phyloP scores from a whole-genome alignment of 1,140 invertebrate species.

The Rhopalosiphum padi region DNA sequence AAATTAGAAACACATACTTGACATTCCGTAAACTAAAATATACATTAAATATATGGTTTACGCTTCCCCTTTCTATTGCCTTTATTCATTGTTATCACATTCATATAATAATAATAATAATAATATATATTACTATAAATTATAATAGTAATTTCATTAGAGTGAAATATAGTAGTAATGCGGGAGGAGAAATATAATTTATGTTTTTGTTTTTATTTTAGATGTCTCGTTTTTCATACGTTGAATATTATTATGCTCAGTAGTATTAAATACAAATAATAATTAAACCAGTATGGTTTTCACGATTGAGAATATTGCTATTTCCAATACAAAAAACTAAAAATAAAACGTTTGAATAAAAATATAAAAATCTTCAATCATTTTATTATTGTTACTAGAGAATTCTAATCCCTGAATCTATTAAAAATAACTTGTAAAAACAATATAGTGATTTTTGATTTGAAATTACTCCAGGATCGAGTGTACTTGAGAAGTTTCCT shows the following conservation, averaged over 20 bases:
- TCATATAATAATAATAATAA: background rate
- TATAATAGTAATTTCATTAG: constrained; percentile 21
- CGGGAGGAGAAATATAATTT: constrained; percentile 16
- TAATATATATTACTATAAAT: constrained; percentile 9
- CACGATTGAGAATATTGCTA: background rate
- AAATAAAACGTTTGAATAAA: background rate
- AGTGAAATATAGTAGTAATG: constrained; percentile 30
- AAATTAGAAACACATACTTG: constrained; percentile 47
- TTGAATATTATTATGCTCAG: background rate
- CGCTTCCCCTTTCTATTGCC: background rate
- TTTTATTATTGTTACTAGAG: background rate
- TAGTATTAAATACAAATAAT: background rate
- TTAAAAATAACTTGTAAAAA: background rate
- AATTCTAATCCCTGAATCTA: background rate
- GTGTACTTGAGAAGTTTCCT: background rate
- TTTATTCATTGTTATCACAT: constrained; percentile 34
- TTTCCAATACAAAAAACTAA: background rate
- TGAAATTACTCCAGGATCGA: background rate
- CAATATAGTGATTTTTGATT: constrained; percentile 25
- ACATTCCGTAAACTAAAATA: constrained; percentile 39
- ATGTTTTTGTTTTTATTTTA: constrained; percentile 9
- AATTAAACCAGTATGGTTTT: background rate
- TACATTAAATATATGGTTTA: constrained; percentile 35
- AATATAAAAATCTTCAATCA: too few relatives aligned
- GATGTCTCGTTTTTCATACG: background rate